phyloP scores from a whole-genome alignment of 2,113 vertebrate genomes.

The Mus musculus region GRCm39 chr13:36692501-36693000 shows the following conservation, averaged over 20 bases:
- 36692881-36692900: not conserved
- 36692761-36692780: not conserved
- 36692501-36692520: not conserved
- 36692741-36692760: not conserved
- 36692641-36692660: not conserved
- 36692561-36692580: slow-evolving; percentile 13
- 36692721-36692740: not conserved
- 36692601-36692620: not conserved
- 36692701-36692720: not conserved
- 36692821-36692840: not conserved
- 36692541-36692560: not conserved
- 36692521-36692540: slow-evolving; percentile 7
- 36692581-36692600: slow-evolving; percentile 11
- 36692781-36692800: not conserved
- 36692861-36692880: not conserved
- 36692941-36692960: not conserved
- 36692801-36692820: no score
- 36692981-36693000: not conserved
- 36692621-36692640: not conserved
- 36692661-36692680: not conserved
- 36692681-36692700: not conserved
- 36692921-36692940: not conserved
- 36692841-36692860: not conserved
- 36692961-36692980: not conserved
- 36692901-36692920: not conserved